Conservation (phyloP, 1,140 invertebrate species). For the Drosophila kohkoa region DNA sequence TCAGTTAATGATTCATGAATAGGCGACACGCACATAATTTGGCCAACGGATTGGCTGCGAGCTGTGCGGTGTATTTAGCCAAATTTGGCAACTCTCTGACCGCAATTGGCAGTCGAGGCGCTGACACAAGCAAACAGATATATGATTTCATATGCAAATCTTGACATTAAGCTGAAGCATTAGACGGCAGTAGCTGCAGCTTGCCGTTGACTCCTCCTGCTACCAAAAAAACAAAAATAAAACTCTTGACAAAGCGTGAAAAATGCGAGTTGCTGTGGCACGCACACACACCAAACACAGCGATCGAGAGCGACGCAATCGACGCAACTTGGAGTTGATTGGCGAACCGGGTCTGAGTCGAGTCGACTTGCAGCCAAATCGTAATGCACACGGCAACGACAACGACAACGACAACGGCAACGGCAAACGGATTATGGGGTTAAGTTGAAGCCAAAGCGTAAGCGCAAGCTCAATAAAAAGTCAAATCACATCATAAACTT, state of each 20-base stretch:
- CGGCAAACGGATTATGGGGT: constrained; percentile 60
- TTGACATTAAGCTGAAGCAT: constrained; percentile 79
- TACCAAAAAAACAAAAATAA: constrained; percentile 24
- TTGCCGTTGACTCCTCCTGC: constrained; percentile 61
- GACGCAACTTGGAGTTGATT: constrained; percentile 54
- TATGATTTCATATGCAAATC: constrained; percentile 82
- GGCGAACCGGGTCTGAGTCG: constrained; percentile 37
- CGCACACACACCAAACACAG: constrained; percentile 45
- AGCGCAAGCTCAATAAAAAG: constrained; percentile 55
- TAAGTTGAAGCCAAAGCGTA: constrained; percentile 58
- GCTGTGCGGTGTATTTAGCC: constrained; percentile 21
- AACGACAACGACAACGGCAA: not conserved
- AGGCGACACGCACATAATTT: constrained; percentile 44
- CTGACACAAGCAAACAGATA: constrained; percentile 61
- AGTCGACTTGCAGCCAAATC: constrained; percentile 11
- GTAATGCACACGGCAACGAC: constrained; percentile 17
- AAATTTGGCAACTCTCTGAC: constrained; percentile 55
- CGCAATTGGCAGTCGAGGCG: constrained; percentile 42
- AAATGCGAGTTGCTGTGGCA: constrained; percentile 47
- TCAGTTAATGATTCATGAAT: constrained; percentile 56
- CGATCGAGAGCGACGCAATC: constrained; percentile 46
- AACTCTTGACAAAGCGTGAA: constrained; percentile 77
- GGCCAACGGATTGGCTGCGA: constrained; percentile 12
- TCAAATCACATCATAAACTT: constrained; percentile 59
- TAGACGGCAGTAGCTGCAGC: constrained; percentile 42